These are phyloP conservation scores for Onychomys arenicola DNA, from an alignment of 2,797 vertebrate genomes.

Conservation along the genomic window DNA sequence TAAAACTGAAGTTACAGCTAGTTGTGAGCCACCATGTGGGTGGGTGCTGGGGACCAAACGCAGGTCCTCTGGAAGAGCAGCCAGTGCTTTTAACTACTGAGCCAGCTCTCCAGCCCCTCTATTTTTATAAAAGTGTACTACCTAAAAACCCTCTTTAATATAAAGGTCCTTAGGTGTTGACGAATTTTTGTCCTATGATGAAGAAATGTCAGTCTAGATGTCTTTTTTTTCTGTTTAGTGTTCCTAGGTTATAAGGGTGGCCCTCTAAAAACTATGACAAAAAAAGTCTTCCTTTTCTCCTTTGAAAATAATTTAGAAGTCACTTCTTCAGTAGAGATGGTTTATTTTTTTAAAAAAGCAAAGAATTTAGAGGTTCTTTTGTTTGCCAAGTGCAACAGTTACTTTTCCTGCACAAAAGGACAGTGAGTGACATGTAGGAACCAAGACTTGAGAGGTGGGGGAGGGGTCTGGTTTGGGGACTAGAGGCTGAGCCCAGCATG, in stretches of 20 bases:
- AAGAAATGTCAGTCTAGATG: background rate
- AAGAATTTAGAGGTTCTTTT: background rate
- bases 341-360: background rate
- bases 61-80: background rate
- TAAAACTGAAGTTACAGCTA: background rate
- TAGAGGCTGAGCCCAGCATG: background rate
- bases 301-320: background rate
- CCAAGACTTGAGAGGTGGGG: background rate
- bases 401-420: background rate
- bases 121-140: background rate
- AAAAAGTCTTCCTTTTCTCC: background rate
- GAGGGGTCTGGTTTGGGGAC: background rate
- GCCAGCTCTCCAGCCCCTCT: background rate
- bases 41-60: background rate
- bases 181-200: background rate
- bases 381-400: background rate
- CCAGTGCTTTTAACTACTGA: too few relatives aligned
- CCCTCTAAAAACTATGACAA: background rate
- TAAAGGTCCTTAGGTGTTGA: background rate
- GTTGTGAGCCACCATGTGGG: background rate
- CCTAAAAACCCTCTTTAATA: background rate
- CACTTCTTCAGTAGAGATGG: too few relatives aligned
- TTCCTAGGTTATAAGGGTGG: conserved; percentile 3
- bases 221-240: conserved; percentile 1
- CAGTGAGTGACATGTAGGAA: background rate